Conservation (phyloP, 2,888 invertebrate genomes). For the Keiferia lycopersicella region DNA sequence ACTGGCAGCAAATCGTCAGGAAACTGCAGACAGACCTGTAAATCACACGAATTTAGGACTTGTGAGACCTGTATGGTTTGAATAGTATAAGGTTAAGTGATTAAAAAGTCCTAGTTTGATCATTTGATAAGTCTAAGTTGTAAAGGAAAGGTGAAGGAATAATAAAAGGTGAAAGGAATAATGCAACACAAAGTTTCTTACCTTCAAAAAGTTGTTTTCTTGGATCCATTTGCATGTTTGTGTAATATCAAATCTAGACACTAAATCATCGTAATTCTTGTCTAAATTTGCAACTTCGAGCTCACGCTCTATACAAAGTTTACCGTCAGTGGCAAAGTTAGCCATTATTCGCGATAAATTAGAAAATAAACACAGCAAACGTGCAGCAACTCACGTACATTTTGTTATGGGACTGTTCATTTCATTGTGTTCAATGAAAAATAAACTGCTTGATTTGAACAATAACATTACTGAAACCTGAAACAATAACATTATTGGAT, state of each 20-base stretch:
- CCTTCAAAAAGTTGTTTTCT: slow-evolving; percentile 84
- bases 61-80: neutral
- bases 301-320: slow-evolving; percentile 76
- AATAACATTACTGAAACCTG: no score
- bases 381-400: neutral
- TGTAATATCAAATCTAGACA: slow-evolving; percentile 80
- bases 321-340: slow-evolving; percentile 78
- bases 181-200: slow-evolving; percentile 47
- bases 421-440: neutral
- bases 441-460: no score
- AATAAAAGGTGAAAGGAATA: no score
- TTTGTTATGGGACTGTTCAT: slow-evolving; percentile 7
- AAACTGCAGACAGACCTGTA: slow-evolving; percentile 94
- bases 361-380: neutral
- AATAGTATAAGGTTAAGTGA: neutral
- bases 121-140: neutral
- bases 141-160: neutral
- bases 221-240: slow-evolving; percentile 87
- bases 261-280: slow-evolving; percentile 51
- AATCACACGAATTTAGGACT: slow-evolving; percentile 18
- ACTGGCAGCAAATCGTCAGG: slow-evolving; percentile 89
- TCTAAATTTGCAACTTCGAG: slow-evolving; percentile 48
- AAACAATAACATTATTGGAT: no score
- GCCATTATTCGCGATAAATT: slow-evolving; percentile 50
- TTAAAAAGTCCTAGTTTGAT: neutral